A percentile compares a stretch with the other conserved stretches of the same genome.
phyloP scores from a whole-genome alignment of 2,797 vertebrate species.

The Cryptoprocta ferox region DNA sequence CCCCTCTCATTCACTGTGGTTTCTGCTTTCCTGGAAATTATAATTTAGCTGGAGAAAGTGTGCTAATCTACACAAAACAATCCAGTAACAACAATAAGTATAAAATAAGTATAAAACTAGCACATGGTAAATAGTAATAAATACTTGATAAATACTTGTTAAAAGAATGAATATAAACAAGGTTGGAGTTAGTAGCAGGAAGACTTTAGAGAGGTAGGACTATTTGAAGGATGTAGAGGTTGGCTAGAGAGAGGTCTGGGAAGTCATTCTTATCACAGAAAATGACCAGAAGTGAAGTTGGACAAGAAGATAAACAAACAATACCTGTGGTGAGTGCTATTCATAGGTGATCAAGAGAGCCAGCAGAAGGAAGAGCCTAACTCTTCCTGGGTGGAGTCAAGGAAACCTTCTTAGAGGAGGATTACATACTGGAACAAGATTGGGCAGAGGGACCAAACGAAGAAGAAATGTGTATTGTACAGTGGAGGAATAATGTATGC shows the following conservation, averaged over 20 bases:
- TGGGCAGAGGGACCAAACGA: background rate
- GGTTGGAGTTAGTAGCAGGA: background rate
- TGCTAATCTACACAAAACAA: background rate
- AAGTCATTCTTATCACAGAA: background rate
- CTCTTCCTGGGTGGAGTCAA: background rate
- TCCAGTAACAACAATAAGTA: background rate
- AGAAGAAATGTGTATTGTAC: background rate
- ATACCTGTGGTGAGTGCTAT: background rate
- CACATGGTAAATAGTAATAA: background rate
- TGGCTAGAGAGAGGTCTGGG: background rate
- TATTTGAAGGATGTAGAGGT: background rate
- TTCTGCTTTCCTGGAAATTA: background rate
- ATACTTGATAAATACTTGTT: background rate
- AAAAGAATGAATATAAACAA: background rate
- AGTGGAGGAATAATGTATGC: background rate
- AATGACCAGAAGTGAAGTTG: background rate
- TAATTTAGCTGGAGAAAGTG: background rate
- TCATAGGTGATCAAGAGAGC: background rate
- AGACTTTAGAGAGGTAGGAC: background rate
- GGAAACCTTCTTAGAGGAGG: background rate
- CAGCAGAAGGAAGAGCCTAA: background rate
- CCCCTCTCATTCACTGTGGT: background rate
- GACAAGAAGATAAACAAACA: background rate
- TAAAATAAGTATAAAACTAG: background rate
- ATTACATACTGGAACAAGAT: background rate